Evolutionary conservation across 2,888 invertebrate genomes (phyloP).

Genomic region (Drosophila algonquin): DNA sequence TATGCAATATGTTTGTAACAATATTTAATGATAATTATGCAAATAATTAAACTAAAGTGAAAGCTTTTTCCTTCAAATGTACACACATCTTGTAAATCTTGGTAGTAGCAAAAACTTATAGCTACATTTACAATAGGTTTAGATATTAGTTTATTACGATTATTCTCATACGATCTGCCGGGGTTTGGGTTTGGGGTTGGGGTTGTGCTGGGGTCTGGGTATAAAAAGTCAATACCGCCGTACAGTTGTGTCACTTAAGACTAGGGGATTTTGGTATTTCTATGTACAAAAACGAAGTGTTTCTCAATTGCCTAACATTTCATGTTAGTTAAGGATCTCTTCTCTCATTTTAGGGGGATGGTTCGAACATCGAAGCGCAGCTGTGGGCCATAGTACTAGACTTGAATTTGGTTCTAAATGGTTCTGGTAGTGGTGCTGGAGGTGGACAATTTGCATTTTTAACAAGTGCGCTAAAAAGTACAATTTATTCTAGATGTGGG

Average conservation of each 20-base stretch:
- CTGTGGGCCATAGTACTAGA: conserved; percentile 19
- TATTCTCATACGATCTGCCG: conserved; percentile 16
- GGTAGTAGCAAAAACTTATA: conserved; percentile 78
- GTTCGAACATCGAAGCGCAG: background rate
- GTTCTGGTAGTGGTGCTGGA: conserved; percentile 2
- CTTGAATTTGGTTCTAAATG: conserved; percentile 5
- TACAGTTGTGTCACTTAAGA: conserved; percentile 53
- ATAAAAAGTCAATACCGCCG: conserved; percentile 67
- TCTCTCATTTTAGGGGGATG: conserved; percentile 16
- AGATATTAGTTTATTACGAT: conserved; percentile 32
- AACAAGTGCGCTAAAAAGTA: conserved; percentile 83
- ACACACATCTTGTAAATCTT: conserved; percentile 71
- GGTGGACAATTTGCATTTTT: conserved; percentile 80
- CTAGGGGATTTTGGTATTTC: conserved; percentile 53
- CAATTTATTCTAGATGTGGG: conserved; percentile 60
- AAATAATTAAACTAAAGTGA: conserved; percentile 79
- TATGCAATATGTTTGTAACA: conserved; percentile 76
- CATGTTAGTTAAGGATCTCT: conserved; percentile 53
- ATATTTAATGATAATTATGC: conserved; percentile 72
- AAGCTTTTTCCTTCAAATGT: conserved; percentile 77
- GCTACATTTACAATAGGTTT: conserved; percentile 69
- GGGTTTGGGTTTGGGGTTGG: conserved; percentile 32
- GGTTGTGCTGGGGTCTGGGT: conserved; percentile 47
- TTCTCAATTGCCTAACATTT: conserved; percentile 60
- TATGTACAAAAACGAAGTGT: conserved; percentile 58